phyloP scores from a whole-genome alignment of 2,113 vertebrate genomes.

The Callaeas wilsoni region DNA sequence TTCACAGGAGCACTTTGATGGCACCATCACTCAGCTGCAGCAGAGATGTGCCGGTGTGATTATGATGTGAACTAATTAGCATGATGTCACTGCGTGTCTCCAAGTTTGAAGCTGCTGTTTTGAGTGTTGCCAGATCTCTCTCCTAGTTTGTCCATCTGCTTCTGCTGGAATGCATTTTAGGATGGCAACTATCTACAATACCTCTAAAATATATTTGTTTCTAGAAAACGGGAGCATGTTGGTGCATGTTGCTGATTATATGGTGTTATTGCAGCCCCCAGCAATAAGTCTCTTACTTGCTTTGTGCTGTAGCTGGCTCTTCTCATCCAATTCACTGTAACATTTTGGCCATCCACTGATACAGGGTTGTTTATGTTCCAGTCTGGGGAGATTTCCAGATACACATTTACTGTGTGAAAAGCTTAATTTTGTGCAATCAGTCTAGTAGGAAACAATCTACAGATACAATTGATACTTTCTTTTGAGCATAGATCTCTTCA shows the following conservation, averaged over 20 bases:
- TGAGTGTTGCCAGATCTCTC: not conserved
- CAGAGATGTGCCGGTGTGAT: not conserved
- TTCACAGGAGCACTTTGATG: not conserved
- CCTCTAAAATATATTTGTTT: not conserved
- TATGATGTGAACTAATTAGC: not conserved
- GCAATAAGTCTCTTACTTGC: not conserved
- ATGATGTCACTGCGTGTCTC: not conserved
- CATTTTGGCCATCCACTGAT: not conserved
- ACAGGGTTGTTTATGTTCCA: not conserved
- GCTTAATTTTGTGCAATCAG: rapidly evolving
- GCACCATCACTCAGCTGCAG: not conserved
- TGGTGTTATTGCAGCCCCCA: not conserved
- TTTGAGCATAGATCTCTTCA: not conserved
- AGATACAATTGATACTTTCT: not conserved
- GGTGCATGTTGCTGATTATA: not conserved
- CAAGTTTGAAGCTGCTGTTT: not conserved
- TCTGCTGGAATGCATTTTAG: not conserved
- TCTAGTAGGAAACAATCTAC: not conserved
- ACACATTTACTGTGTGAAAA: not conserved
- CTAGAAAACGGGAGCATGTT: not conserved
- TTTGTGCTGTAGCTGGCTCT: not conserved
- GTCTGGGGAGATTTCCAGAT: not conserved
- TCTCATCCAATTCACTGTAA: not conserved
- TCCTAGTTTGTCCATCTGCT: not conserved
- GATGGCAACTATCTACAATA: not conserved